Percentiles rank a stretch among this genome's conserved stretches.
phyloP scores from a whole-genome alignment of 92 coral and sea anemone genomes.

The Meandrina meandrites region DNA sequence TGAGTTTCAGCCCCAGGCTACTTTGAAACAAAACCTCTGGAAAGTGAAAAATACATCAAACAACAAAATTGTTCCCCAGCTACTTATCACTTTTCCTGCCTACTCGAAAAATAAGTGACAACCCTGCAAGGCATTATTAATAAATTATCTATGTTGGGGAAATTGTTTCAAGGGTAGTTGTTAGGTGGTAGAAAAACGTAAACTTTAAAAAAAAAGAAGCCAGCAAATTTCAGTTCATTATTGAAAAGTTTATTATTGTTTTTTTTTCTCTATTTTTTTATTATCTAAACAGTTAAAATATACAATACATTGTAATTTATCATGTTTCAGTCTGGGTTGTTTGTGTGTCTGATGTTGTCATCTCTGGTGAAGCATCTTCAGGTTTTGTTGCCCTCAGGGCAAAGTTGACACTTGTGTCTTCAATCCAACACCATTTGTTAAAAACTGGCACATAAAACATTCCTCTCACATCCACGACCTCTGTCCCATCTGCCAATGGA shows the following conservation, averaged over 20 bases:
- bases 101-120: too few relatives aligned
- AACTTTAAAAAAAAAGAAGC: neutral
- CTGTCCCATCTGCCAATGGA: conserved; percentile 59
- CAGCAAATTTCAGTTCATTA: neutral
- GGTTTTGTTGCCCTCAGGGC: conserved; percentile 71
- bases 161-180: too few relatives aligned
- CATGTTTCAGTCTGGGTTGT: conserved; percentile 15
- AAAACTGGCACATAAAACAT: conserved; percentile 68
- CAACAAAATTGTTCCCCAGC: too few relatives aligned
- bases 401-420: conserved; percentile 74
- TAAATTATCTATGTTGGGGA: too few relatives aligned
- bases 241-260: neutral
- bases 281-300: neutral
- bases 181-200: too few relatives aligned
- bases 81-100: too few relatives aligned
- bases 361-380: neutral
- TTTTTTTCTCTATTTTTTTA: too few relatives aligned
- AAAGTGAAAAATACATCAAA: too few relatives aligned
- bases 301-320: neutral
- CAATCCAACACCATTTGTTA: conserved; percentile 69
- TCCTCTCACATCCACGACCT: conserved; percentile 67
- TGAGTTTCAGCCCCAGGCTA: too few relatives aligned
- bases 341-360: neutral
- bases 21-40: too few relatives aligned
- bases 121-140: too few relatives aligned